Conservation (phyloP, 2,888 invertebrate genomes). For the Sphecodes monilicornis region DNA sequence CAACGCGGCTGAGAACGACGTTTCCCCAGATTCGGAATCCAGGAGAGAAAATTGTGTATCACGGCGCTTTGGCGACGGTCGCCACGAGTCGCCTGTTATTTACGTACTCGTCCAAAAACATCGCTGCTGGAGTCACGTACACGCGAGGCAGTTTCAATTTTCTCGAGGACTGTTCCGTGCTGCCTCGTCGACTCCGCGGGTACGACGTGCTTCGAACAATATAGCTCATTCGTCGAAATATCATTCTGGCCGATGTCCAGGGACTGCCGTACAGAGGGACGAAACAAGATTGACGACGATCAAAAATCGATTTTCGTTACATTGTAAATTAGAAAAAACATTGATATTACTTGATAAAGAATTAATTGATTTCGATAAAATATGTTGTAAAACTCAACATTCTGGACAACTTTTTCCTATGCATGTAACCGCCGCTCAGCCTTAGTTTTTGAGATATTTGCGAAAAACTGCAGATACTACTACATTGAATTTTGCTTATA, state of each 20-base stretch:
- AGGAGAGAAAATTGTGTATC: slow-evolving; percentile 35
- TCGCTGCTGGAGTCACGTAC: slow-evolving; percentile 46
- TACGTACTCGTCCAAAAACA: slow-evolving; percentile 40
- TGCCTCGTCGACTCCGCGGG: slow-evolving; percentile 1
- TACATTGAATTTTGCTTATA: too few relatives aligned
- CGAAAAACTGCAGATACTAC: too few relatives aligned
- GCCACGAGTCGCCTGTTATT: slow-evolving; percentile 58
- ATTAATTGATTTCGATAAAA: too few relatives aligned
- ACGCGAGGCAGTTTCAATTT: slow-evolving; percentile 54
- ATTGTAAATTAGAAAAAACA: too few relatives aligned
- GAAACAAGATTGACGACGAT: too few relatives aligned
- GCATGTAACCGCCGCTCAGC: too few relatives aligned
- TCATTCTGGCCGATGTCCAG: slow-evolving; percentile 66
- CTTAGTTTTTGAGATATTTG: too few relatives aligned
- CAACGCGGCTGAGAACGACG: background rate
- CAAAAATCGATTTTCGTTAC: too few relatives aligned
- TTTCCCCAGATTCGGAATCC: slow-evolving; percentile 11
- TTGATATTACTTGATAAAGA: too few relatives aligned
- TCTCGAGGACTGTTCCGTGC: slow-evolving; percentile 26
- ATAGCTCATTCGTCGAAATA: slow-evolving; percentile 62
- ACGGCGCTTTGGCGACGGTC: slow-evolving; percentile 28
- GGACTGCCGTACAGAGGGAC: too few relatives aligned
- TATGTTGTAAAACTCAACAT: too few relatives aligned
- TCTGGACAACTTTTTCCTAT: too few relatives aligned
- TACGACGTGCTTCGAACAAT: slow-evolving; percentile 11